Conservation (phyloP, 2,113 vertebrate species). For the Patagioenas fasciata region DNA sequence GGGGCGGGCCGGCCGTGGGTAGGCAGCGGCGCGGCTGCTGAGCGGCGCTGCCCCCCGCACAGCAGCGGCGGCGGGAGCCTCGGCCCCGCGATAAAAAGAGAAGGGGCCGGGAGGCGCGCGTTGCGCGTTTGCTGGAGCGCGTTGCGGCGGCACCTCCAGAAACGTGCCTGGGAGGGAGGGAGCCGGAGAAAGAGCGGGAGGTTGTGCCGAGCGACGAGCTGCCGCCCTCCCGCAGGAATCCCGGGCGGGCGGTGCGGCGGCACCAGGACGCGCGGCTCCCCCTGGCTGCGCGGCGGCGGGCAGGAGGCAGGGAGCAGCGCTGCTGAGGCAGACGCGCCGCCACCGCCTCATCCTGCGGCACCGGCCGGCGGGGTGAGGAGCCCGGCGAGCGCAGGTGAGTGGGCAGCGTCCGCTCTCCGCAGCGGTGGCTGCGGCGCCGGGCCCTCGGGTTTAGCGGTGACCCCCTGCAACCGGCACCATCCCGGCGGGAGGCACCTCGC, state of each 20-base stretch:
- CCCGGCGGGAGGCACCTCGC: not conserved
- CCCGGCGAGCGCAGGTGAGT: slow-evolving; percentile 21
- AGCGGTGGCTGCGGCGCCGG: too few relatives aligned
- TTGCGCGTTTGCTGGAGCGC: not conserved
- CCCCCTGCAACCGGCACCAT: not conserved
- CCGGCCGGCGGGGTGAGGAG: not conserved
- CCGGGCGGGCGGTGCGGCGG: not conserved
- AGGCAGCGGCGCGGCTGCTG: not conserved
- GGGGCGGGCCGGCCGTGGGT: not conserved
- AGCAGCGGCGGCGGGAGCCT: not conserved
- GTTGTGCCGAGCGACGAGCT: not conserved
- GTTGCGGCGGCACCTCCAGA: not conserved
- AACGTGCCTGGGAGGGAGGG: not conserved
- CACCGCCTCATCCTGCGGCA: slow-evolving; percentile 48
- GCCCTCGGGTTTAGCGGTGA: not conserved
- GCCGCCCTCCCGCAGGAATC: slow-evolving; percentile 31
- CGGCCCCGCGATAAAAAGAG: not conserved
- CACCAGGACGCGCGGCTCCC: slow-evolving; percentile 20
- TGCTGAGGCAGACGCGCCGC: not conserved
- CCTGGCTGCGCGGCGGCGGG: not conserved
- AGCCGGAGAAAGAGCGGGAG: not conserved
- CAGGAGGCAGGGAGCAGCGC: not conserved
- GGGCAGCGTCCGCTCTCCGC: not conserved
- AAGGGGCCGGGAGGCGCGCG: not conserved
- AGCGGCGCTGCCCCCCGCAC: not conserved